These are phyloP conservation scores for Casuarius casuarius DNA, from an alignment of 2,113 vertebrate genomes.

Conservation along the genomic window DNA sequence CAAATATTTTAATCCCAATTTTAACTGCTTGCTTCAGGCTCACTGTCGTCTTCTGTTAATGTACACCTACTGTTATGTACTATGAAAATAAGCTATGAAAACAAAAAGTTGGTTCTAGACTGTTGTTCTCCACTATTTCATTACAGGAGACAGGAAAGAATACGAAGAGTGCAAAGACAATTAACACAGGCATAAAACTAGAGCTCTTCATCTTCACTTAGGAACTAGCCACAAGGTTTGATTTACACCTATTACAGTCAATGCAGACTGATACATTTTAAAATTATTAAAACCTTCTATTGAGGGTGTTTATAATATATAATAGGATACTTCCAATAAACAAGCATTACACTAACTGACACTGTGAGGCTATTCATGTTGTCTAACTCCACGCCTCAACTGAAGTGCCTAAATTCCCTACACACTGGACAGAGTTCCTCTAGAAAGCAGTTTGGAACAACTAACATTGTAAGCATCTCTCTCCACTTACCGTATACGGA, in stretches of 20 bases:
- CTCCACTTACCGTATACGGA: background rate
- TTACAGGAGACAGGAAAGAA: background rate
- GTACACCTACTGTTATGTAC: background rate
- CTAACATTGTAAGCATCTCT: fast-evolving
- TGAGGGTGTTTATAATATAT: background rate
- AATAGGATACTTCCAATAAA: background rate
- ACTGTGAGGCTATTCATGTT: background rate
- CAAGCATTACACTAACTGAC: background rate
- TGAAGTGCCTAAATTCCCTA: background rate
- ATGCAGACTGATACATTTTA: background rate
- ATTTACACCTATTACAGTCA: background rate
- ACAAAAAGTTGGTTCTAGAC: background rate
- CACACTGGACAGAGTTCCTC: background rate
- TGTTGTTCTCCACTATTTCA: background rate
- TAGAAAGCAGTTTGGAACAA: background rate
- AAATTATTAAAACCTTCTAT: background rate
- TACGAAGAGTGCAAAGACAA: background rate
- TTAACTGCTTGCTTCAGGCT: background rate
- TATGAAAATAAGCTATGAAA: background rate
- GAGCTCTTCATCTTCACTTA: background rate
- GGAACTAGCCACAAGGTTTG: background rate
- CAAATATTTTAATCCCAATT: background rate
- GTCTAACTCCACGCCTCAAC: background rate
- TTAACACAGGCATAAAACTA: background rate
- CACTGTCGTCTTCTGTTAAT: background rate